Evolutionary conservation across 2,888 invertebrate genomes (phyloP), one percentile per base, ranked within the genome.

Genomic region (Zygogramma bicolorata): DNA sequence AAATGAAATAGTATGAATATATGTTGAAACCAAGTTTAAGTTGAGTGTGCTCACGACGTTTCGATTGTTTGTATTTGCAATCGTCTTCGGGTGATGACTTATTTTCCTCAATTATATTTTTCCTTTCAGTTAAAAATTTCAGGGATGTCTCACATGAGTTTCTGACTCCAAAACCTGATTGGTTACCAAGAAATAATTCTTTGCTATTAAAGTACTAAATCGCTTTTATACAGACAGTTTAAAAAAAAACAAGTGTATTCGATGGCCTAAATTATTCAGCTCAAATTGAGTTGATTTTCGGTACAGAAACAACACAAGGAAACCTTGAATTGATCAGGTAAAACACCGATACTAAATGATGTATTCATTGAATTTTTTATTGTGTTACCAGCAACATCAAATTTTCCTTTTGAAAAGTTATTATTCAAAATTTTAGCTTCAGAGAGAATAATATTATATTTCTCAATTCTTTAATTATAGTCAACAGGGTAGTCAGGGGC

Each of bases 121-220:
- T 65, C 46, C 46, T 27, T 13, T 65, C 49, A 8, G 49, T 31
- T 15, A 31, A 49, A n/a, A 46, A 29, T 18, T 42, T 40, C 15
- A 65, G 29, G 46, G 46, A 46, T 29, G n/a, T 46, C 27, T 65
- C 65, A 65, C 20, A 40, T 46, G 63, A 58, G 58, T 18, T 25
- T 58, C 8, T 29, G 27, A 29, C 13, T 58, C 31, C n/a, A 29
- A 58, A 58, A 3, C 25, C 58, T 58, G 58, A 58, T 58, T 58
- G 58, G 58, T 29, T 58, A 29, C 58, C 58, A 13, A 29, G 58
- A 58, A 58, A 58, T 29, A 58, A 58, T 22, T 57, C 57, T 25
- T 57, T 57, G 2, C 25, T 57, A 57, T 57, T 15, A 8, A 57
- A 57, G 5, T 57, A 57, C 57, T 57, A 27, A 22, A 57, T 22